Base-by-base conservation (phyloP, 1,140 invertebrate species). In the Heterodera carotae region DNA sequence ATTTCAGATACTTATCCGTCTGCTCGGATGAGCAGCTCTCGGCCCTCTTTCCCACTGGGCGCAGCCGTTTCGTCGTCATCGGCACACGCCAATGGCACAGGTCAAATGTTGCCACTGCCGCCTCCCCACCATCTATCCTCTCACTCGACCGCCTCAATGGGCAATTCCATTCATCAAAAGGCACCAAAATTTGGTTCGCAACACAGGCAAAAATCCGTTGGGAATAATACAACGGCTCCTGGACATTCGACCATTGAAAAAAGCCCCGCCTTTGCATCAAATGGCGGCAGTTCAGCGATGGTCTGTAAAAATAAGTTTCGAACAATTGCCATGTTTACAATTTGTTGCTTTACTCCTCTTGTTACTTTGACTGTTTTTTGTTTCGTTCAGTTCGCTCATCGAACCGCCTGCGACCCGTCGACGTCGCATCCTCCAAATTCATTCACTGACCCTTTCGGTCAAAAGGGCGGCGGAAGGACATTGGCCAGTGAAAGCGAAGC, bases 1-100 rank as follows among this genome's bases (percentile, higher is more conserved):
- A n/a, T 56, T 71, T 18, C n/a, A 74, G 72, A 74, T 36, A 74
- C 72, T 36, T 74, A 59, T 34, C 72, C 72, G 39, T 74, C 72
- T 15, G 33, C 72, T 25, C 43, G 59, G 59, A 74, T 74, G 25
- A 73, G 53, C 34, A 18, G 48, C 48, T 15, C 12, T 73, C 48
- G 53, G 22, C 53, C 27, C 29, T 5, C 56, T 12, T 7, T 43
- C 48, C 15, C 48, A 18, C 18, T 56, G 22, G 22, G 3, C 48
- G 18, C 48, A 5, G 48, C 18, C 22, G 12, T 22, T 5, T 56
- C 22, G 48, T 56, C 48, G 3, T 56, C 68, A 12, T 69, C 68
- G 39, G 53, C 6, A 25, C 25, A 29, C 27, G 33, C 29, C 33
- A 43, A 70, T 39, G 22, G 27, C 48, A 70, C 31, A 22, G 6